A percentile compares a stretch with the other conserved stretches of the same genome.
Evolutionary conservation across 2,797 vertebrate genomes (phyloP).

Genomic region (Sebastes iracundus): DNA sequence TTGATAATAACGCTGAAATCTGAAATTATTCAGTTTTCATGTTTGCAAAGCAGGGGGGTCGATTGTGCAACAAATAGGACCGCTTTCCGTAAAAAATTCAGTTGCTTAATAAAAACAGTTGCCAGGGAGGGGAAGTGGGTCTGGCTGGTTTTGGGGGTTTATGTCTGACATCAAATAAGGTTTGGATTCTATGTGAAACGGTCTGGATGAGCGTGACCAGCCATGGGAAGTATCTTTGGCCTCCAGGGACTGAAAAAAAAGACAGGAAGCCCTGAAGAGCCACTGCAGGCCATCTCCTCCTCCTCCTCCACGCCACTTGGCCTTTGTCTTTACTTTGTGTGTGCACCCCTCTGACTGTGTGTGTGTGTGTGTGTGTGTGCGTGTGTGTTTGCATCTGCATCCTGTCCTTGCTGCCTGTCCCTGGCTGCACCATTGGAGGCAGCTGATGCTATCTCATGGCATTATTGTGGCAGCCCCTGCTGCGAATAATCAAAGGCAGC

Average conservation of each 20-base stretch:
- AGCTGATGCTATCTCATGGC: conserved; percentile 83
- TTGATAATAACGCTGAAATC: conserved; percentile 43
- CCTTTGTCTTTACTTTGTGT: conserved; percentile 71
- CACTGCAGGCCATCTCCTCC: conserved; percentile 67
- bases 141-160: conserved; percentile 53
- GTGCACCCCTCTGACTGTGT: conserved; percentile 16
- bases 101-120: conserved; percentile 44
- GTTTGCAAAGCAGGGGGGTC: neutral
- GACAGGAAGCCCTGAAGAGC: conserved; percentile 75
- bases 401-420: conserved; percentile 74
- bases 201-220: conserved; percentile 73
- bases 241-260: conserved; percentile 58
- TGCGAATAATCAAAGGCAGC: conserved; percentile 84
- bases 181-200: conserved; percentile 76
- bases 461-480: conserved; percentile 76
- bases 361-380: neutral
- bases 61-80: conserved; percentile 15
- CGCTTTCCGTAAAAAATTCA: conserved; percentile 28
- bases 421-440: conserved; percentile 76
- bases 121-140: conserved; percentile 41
- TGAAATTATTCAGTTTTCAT: conserved; percentile 39
- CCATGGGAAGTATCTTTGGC: conserved; percentile 72
- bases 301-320: conserved; percentile 63
- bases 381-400: conserved; percentile 70
- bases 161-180: conserved; percentile 76